These are phyloP conservation scores for Zaprionus inermis DNA, from an alignment of 1,140 invertebrate species.

Conservation along the genomic window DNA sequence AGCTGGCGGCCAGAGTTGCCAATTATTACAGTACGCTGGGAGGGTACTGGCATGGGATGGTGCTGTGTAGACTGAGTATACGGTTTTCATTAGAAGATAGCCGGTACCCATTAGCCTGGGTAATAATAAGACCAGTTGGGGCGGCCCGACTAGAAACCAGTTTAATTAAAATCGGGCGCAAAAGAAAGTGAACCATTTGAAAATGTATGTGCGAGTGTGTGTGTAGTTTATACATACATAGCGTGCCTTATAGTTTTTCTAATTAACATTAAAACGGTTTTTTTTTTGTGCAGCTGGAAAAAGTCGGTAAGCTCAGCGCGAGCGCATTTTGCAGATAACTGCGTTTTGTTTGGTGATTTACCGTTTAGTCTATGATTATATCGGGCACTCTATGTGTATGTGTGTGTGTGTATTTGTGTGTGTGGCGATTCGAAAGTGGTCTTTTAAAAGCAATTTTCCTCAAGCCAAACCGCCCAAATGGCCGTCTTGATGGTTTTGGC, in stretches of 20 bases:
- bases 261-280: conserved; percentile 55
- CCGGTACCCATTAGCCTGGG: conserved; percentile 11
- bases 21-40: background rate
- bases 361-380: conserved; percentile 49
- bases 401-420: conserved; percentile 17
- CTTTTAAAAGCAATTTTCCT: conserved; percentile 30
- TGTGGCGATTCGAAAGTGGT: conserved; percentile 70
- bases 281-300: conserved; percentile 10
- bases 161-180: conserved; percentile 70
- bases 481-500: conserved; percentile 38
- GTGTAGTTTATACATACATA: conserved; percentile 15
- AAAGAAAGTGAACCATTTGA: conserved; percentile 80
- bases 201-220: conserved; percentile 45
- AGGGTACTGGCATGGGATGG: background rate
- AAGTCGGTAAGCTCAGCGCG: conserved; percentile 10
- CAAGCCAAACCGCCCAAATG: conserved; percentile 37
- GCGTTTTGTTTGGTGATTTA: conserved; percentile 64
- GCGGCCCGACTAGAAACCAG: conserved; percentile 59
- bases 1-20: background rate
- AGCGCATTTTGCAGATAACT: conserved; percentile 35
- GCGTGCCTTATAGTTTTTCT: conserved; percentile 33
- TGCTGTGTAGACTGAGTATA: background rate
- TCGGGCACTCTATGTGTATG: background rate
- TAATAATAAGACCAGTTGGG: conserved; percentile 34
- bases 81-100: conserved; percentile 6